A percentile compares a stretch with the other conserved stretches of the same genome.
phyloP scores from a whole-genome alignment of 2,113 vertebrate genomes.

The Serilophus lunatus region DNA sequence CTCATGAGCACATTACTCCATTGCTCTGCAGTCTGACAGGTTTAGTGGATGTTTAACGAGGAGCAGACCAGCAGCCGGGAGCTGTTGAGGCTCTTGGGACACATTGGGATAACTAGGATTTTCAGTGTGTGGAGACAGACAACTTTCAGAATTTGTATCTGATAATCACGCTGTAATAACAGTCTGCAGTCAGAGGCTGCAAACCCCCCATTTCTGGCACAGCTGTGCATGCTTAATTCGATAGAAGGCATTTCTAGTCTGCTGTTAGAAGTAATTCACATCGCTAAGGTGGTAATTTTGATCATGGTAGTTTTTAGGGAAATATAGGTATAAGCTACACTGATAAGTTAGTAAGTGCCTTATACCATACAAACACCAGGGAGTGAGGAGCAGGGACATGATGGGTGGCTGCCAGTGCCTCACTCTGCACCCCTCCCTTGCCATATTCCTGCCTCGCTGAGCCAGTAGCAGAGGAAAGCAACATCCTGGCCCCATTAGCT shows the following conservation, averaged over 20 bases:
- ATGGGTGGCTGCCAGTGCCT: neutral
- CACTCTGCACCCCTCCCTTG: neutral
- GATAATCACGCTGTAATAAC: slow-evolving; percentile 44
- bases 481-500: fast-evolving
- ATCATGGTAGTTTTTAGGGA: slow-evolving; percentile 10
- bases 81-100: neutral
- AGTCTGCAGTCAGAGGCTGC: slow-evolving; percentile 13
- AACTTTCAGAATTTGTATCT: slow-evolving; percentile 27
- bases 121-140: neutral
- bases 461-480: neutral
- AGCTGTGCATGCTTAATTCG: slow-evolving; percentile 39
- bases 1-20: neutral
- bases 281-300: neutral
- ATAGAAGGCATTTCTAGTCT: slow-evolving; percentile 1
- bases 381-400: neutral
- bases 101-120: neutral
- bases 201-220: slow-evolving; percentile 29
- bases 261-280: slow-evolving; percentile 37
- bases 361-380: fast-evolving
- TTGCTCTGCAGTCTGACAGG: neutral
- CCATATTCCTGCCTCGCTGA: fast-evolving
- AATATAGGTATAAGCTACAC: neutral
- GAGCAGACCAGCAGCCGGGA: neutral
- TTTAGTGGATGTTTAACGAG: neutral
- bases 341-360: neutral